phyloP scores from a whole-genome alignment of 2,888 invertebrate genomes.

The Drosophila mimica region DNA sequence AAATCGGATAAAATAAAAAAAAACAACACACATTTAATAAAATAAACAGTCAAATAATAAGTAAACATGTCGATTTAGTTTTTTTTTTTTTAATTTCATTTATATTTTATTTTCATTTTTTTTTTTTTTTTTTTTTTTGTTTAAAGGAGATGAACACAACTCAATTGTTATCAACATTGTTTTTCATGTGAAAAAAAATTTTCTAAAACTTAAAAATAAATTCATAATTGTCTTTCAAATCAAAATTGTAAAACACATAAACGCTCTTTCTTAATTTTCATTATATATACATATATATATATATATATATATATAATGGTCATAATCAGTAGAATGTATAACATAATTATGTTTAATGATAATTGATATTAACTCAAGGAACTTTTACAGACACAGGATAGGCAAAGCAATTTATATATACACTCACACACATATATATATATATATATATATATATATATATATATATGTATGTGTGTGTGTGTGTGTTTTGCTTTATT shows the following conservation, averaged over 20 bases:
- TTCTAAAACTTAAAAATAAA: conserved; percentile 17
- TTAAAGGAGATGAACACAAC: conserved; percentile 59
- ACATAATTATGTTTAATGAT: conserved; percentile 12
- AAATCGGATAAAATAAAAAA: conserved; percentile 5
- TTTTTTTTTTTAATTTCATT: conserved; percentile 23
- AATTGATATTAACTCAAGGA: conserved; percentile 78
- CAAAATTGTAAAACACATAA: conserved; percentile 18
- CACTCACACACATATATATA: neutral
- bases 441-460: neutral
- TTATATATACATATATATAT: neutral
- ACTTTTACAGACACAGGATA: conserved; percentile 84
- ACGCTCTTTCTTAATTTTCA: neutral
- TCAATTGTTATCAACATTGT: conserved; percentile 59
- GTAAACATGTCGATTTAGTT: conserved; percentile 26
- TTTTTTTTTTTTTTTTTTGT: conserved; percentile 15
- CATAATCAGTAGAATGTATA: conserved; percentile 8
- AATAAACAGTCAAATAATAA: conserved; percentile 18
- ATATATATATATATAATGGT: conserved; percentile 10
- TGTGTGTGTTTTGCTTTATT: neutral
- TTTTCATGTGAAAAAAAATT: conserved; percentile 18
- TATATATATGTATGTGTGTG: neutral
- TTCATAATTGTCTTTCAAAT: conserved; percentile 36
- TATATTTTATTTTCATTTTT: conserved; percentile 21
- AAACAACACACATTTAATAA: conserved; percentile 3
- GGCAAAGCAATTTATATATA: conserved; percentile 77